Percentiles rank a stretch among this genome's conserved stretches.
These are phyloP conservation scores for Calcarius lapponicus DNA, from an alignment of 2,797 vertebrate species.

Conservation along the genomic window DNA sequence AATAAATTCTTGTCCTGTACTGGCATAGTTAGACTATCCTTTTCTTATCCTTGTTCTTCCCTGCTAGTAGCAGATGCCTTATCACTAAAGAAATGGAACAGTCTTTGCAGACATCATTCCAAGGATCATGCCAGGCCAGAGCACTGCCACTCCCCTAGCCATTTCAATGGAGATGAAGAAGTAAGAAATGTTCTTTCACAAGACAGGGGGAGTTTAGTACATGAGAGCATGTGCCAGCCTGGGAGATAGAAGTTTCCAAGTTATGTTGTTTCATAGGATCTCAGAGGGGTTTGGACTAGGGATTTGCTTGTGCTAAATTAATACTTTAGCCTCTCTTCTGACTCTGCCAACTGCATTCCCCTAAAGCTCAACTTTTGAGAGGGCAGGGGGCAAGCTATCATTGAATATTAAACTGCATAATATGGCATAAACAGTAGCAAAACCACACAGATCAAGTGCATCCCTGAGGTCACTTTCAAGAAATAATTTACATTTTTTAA, in stretches of 20 bases:
- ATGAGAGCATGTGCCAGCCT: not conserved
- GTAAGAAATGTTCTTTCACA: not conserved
- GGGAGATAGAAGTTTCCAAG: not conserved
- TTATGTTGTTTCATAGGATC: not conserved
- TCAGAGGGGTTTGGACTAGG: not conserved
- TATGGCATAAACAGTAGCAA: not conserved
- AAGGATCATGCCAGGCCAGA: not conserved
- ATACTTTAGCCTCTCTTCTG: not conserved
- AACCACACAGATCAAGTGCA: not conserved
- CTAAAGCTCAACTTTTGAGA: not conserved
- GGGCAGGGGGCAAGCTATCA: not conserved
- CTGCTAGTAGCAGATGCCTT: not conserved
- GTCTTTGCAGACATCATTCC: not conserved
- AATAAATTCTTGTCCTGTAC: not conserved
- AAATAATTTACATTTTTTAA: constrained; percentile 65
- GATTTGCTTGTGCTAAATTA: not conserved
- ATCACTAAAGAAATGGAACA: not conserved
- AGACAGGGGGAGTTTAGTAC: not conserved
- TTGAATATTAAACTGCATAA: not conserved
- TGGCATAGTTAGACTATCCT: not conserved
- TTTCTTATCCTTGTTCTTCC: not conserved
- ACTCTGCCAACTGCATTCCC: not conserved
- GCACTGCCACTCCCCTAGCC: not conserved
- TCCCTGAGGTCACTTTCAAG: constrained; percentile 11
- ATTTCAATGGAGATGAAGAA: not conserved